Conservation (phyloP, 2,797 vertebrate genomes). For the Epinephelus awoara region DNA sequence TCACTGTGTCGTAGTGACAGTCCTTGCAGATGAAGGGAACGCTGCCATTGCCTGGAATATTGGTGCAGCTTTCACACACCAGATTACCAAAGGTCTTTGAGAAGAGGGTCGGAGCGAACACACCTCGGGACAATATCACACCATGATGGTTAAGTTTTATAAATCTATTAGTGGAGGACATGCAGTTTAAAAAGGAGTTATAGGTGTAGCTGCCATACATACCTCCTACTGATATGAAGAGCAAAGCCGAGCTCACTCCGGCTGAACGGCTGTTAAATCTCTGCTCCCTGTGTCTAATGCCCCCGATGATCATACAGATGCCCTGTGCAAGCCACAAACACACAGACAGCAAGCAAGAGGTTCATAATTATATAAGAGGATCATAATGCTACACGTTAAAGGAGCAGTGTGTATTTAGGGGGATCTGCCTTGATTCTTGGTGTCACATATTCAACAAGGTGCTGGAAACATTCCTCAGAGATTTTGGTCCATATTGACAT, state of each 20-base stretch:
- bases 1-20: constrained; percentile 91
- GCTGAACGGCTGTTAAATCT: constrained; percentile 93
- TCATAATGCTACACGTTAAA: neutral
- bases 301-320: constrained; percentile 93
- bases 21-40: constrained; percentile 87
- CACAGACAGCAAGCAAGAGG: neutral
- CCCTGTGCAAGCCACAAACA: constrained; percentile 79
- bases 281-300: constrained; percentile 92
- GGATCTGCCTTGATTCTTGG: no score
- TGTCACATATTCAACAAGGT: no score
- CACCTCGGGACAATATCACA: constrained; percentile 77
- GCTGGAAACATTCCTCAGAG: no score
- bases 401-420: no score
- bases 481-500: no score
- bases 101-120: constrained; percentile 93
- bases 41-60: constrained; percentile 76
- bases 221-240: constrained; percentile 95
- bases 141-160: neutral
- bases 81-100: constrained; percentile 92
- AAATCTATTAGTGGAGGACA: neutral
- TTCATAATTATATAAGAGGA: neutral
- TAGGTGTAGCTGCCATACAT: constrained; percentile 16
- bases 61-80: constrained; percentile 90
- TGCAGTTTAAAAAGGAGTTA: neutral
- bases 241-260: constrained; percentile 90